Percentiles rank a stretch among this genome's conserved stretches.
Evolutionary conservation across 1,140 invertebrate species (phyloP).

Genomic region (Aporrectodea caliginosa): DNA sequence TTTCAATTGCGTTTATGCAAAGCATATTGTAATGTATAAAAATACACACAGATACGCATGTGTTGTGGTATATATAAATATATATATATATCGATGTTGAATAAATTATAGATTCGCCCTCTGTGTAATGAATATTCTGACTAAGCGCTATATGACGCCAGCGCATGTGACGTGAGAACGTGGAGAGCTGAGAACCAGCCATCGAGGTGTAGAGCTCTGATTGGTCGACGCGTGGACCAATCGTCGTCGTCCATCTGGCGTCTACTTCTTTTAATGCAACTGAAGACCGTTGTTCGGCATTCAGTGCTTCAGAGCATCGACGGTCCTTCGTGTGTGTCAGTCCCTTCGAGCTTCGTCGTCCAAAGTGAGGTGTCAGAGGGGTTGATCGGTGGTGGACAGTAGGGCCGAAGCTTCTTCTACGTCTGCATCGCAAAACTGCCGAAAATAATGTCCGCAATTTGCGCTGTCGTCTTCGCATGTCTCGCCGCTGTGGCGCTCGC

Average conservation of each 20-base stretch:
- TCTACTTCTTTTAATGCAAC: not conserved
- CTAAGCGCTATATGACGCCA: no score
- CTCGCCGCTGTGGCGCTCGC: conserved; percentile 40
- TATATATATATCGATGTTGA: not conserved
- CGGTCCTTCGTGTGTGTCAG: not conserved
- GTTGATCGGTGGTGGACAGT: not conserved
- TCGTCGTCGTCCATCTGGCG: conserved; percentile 23
- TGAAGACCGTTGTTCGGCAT: not conserved
- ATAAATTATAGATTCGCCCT: not conserved
- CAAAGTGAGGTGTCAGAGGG: not conserved
- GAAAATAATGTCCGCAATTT: not conserved
- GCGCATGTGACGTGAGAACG: no score
- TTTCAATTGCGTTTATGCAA: not conserved
- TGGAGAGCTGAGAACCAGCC: not conserved
- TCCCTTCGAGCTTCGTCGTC: not conserved
- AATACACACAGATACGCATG: not conserved
- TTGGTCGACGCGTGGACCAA: conserved; percentile 13
- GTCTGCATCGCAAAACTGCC: no score
- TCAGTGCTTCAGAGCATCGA: not conserved
- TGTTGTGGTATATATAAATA: not conserved
- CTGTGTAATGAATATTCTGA: not conserved
- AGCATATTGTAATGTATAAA: not conserved
- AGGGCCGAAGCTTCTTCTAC: no score
- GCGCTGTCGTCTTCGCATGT: conserved; percentile 34
- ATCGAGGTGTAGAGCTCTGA: conserved; percentile 7